These are phyloP conservation scores for Hycleus cichorii DNA, from an alignment of 1,140 invertebrate species.

Conservation along the genomic window DNA sequence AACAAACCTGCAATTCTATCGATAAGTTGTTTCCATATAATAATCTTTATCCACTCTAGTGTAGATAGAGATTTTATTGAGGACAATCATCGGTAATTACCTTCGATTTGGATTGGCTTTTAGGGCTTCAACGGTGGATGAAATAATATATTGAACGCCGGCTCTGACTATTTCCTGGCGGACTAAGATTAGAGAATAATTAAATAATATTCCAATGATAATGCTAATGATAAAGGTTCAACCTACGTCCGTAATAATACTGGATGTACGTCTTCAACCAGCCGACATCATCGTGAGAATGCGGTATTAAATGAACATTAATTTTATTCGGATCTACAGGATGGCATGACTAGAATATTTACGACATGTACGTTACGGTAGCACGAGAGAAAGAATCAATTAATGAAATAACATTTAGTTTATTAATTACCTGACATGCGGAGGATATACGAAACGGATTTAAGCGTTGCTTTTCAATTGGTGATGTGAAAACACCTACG, in stretches of 20 bases:
- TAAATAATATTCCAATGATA: background rate
- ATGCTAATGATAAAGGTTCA: background rate
- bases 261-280: slow-evolving; percentile 59
- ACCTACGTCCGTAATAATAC: slow-evolving; percentile 7
- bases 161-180: background rate
- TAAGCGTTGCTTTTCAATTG: no score
- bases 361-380: no score
- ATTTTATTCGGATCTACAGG: slow-evolving; percentile 41
- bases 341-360: slow-evolving; percentile 44
- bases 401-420: no score
- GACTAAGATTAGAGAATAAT: background rate
- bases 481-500: no score
- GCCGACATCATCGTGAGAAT: slow-evolving; percentile 71
- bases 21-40: no score
- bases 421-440: no score
- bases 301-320: slow-evolving; percentile 65
- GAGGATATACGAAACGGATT: no score
- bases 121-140: slow-evolving; percentile 49
- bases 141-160: slow-evolving; percentile 72
- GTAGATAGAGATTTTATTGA: no score
- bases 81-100: slow-evolving; percentile 32
- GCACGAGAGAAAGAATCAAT: no score
- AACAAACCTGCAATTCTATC: slow-evolving; percentile 29
- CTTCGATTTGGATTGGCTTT: slow-evolving; percentile 59
- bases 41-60: no score